phyloP scores from a whole-genome alignment of 1,140 invertebrate genomes.

The Lanistes nyassanus region DNA sequence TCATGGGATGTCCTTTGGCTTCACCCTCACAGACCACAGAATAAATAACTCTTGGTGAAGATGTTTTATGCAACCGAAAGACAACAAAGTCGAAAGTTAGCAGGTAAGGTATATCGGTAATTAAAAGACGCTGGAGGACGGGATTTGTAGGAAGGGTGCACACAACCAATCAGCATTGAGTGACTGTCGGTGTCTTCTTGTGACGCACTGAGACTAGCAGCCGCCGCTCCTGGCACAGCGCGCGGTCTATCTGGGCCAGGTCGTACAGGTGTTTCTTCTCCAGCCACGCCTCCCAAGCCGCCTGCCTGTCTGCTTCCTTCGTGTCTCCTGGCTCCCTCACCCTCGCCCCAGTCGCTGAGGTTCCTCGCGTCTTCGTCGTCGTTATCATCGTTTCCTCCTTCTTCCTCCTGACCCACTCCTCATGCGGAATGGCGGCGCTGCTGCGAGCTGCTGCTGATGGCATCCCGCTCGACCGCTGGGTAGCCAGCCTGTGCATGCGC shows the following conservation, averaged over 20 bases:
- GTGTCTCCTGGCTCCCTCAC: too few relatives aligned
- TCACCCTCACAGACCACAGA: background rate
- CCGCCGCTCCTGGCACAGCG: background rate
- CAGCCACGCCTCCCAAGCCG: background rate
- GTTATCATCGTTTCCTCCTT: too few relatives aligned
- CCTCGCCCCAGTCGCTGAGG: background rate
- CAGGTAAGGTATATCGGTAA: background rate
- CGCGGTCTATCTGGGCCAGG: background rate
- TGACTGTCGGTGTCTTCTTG: slow-evolving; percentile 9
- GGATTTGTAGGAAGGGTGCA: background rate
- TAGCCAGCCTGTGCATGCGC: slow-evolving; percentile 27
- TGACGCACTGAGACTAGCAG: background rate
- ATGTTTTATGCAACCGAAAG: background rate
- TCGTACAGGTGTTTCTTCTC: background rate
- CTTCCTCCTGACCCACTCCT: slow-evolving; percentile 9
- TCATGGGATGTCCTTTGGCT: too few relatives aligned
- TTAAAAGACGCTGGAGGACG: background rate
- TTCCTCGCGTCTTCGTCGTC: background rate
- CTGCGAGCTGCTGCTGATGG: slow-evolving; percentile 22
- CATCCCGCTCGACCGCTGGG: slow-evolving; percentile 29
- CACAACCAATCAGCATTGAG: slow-evolving; percentile 1
- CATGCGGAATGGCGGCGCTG: slow-evolving; percentile 31
- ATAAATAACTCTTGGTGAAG: background rate
- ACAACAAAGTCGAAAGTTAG: background rate
- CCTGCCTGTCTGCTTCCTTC: background rate